A percentile compares a stretch with the other conserved stretches of the same genome.
Conservation (phyloP, 2,113 vertebrate species). For the Ibidorhyncha struthersii region DNA sequence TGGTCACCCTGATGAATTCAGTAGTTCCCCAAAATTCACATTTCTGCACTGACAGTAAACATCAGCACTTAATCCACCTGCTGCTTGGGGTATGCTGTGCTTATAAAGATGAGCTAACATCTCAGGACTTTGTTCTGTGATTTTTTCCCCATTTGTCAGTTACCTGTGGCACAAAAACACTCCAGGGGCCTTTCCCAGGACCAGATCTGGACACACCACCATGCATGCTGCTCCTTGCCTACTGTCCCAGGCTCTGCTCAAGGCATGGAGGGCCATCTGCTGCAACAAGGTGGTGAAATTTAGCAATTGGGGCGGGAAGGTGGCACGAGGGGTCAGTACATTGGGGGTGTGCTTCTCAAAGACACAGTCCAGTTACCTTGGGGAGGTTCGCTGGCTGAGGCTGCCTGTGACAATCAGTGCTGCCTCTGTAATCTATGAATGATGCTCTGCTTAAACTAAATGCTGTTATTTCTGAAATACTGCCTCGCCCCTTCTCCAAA, state of each 20-base stretch:
- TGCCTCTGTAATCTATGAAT: not conserved
- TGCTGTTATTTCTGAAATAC: not conserved
- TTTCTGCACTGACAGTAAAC: not conserved
- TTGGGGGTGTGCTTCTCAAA: not conserved
- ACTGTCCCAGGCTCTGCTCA: not conserved
- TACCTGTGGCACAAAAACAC: not conserved
- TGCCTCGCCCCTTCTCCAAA: not conserved
- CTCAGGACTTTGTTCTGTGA: not conserved
- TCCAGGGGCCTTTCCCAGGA: not conserved
- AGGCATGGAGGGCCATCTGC: not conserved
- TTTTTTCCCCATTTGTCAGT: not conserved
- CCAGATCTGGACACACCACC: not conserved
- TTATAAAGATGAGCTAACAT: not conserved
- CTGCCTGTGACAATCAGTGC: not conserved
- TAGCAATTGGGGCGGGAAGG: not conserved
- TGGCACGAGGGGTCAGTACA: not conserved
- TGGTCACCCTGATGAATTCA: not conserved
- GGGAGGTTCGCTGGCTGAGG: not conserved
- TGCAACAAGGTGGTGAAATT: not conserved
- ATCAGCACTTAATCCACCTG: fast-evolving
- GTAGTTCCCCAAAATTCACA: not conserved
- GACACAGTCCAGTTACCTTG: fast-evolving
- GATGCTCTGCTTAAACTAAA: not conserved
- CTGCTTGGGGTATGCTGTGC: not conserved
- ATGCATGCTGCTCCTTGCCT: not conserved